Evolutionary conservation across 2,113 vertebrate genomes (phyloP).

Genomic region (Brachyhypopomus gauderio): DNA sequence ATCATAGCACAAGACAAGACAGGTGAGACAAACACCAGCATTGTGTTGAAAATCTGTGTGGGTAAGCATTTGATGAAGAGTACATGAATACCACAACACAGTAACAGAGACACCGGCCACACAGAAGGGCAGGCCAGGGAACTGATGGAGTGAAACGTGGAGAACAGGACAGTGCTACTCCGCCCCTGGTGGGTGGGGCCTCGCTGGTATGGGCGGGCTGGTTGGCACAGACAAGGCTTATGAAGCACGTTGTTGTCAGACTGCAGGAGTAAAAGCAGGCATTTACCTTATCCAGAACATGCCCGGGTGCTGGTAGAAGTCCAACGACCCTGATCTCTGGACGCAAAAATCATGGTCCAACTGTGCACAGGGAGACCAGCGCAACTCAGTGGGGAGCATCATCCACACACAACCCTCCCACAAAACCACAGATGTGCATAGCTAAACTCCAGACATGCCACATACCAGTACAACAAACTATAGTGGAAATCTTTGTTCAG

Average conservation of each 20-base stretch:
- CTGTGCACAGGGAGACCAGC: constrained; percentile 89
- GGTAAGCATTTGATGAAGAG: background rate
- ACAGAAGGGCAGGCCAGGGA: background rate
- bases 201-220: background rate
- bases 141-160: too few relatives aligned
- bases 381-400: constrained; percentile 82
- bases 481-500: too few relatives aligned
- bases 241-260: constrained; percentile 89
- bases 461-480: too few relatives aligned
- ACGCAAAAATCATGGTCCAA: constrained; percentile 99
- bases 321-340: constrained; percentile 99
- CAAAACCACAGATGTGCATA: background rate
- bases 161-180: too few relatives aligned
- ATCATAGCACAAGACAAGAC: background rate
- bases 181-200: background rate
- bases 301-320: constrained; percentile 99
- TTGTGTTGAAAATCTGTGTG: background rate
- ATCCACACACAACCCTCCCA: background rate
- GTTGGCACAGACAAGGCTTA: constrained; percentile 26
- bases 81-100: background rate
- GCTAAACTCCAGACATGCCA: too few relatives aligned
- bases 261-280: constrained; percentile 84
- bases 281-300: constrained; percentile 99
- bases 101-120: background rate
- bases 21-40: background rate